These are phyloP conservation scores for Xerus rutilus DNA, from an alignment of 2,797 vertebrate species.

Conservation along the genomic window DNA sequence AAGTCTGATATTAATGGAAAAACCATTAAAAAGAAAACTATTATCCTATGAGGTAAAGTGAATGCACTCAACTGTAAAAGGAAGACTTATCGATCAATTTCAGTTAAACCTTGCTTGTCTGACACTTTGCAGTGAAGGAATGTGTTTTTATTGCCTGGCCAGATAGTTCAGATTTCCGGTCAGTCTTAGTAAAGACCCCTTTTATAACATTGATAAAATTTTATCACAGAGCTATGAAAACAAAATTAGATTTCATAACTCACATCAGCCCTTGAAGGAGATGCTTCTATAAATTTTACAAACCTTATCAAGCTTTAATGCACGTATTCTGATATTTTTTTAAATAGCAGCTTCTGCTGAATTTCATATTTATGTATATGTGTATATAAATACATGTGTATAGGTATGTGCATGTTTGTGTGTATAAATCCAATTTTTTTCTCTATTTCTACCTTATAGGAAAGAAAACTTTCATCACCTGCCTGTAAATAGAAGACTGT, in stretches of 20 bases:
- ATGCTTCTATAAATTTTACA: constrained; percentile 85
- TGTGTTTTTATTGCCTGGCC: constrained; percentile 87
- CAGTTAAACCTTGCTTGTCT: constrained; percentile 83
- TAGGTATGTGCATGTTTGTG: background rate
- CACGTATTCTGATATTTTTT: constrained; percentile 83
- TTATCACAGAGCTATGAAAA: constrained; percentile 89
- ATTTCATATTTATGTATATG: background rate
- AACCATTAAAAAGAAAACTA: constrained; percentile 79
- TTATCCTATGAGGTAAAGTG: constrained; percentile 83
- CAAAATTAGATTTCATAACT: constrained; percentile 90
- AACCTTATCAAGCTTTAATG: constrained; percentile 86
- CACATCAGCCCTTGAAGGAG: constrained; percentile 83
- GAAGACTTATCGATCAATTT: constrained; percentile 86
- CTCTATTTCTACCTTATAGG: constrained; percentile 45
- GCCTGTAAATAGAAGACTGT: constrained; percentile 19
- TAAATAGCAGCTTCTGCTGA: constrained; percentile 76
- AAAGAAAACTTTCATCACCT: constrained; percentile 68
- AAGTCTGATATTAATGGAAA: constrained; percentile 86
- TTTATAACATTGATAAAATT: constrained; percentile 90
- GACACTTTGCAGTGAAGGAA: constrained; percentile 82
- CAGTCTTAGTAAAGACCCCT: constrained; percentile 87
- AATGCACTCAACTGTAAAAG: constrained; percentile 84
- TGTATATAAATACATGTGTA: background rate
- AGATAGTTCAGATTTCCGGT: constrained; percentile 87
- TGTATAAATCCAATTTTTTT: background rate